Evolutionary conservation across 2,113 vertebrate species (phyloP), one percentile per base, ranked within the genome.

Genomic region (Diphyllodes magnificus): DNA sequence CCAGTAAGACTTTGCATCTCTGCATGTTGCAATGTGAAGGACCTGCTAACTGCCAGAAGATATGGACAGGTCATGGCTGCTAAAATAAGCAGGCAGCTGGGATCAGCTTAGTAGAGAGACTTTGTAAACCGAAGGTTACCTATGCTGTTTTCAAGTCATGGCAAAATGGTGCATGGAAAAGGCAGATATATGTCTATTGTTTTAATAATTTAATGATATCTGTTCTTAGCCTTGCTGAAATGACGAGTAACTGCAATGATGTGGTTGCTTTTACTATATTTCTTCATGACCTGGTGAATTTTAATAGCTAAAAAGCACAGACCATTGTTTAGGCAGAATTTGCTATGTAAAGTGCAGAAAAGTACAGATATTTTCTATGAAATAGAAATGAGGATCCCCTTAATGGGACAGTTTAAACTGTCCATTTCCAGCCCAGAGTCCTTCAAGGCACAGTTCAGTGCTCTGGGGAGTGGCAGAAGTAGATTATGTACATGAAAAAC

Each of bases 391-490:
- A 57, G 27, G 28, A 66, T 18, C 7, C 6, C n/a, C 14, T 47
- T 72, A 35, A 8, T 49, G 49, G 45, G 11, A 47, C 5, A 35
- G 5, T 77, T 90, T 63, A 57, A 68, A 65, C 12, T 23, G 24
- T 8, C 42, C 0, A 0, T 77, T 94, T 28, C 11, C 39, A 81
- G 9, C 6, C 18, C 2, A 1, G 8, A 73, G 30, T 51, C 25
- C 35, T 61, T 70, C 33, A 70, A 14, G 57, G 27, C 0, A 0
- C 30, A 25, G 60, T 35, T 80, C 33, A 54, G 33, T 0, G 1
- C 13, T 85, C 14, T 8, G 6, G 42, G 39, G 28, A 57, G 27
- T 54, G 37, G 27, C 40, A 85, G 28, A 54, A 60, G 8, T 31
- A 57, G 28, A 47, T 72, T 39, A 35, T 7, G 23, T 10, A 19